Conservation (phyloP, 37 sponge, comb jelly and placozoan species). For the Aplysina aerophoba region DNA sequence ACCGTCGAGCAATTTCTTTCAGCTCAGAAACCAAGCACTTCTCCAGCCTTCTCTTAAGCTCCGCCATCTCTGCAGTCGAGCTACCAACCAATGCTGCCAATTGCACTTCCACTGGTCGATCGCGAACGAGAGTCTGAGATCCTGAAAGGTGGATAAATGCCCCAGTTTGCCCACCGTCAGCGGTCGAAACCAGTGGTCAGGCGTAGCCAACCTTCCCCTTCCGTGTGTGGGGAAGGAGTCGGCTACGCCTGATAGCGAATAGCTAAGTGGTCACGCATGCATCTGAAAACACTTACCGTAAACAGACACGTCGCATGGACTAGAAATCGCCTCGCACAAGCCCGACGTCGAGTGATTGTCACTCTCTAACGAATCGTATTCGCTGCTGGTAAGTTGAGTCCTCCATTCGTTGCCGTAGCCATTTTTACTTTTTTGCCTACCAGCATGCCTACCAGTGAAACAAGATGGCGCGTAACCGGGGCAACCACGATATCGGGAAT, state of each 20-base stretch:
- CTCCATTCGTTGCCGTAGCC: conserved; percentile 8
- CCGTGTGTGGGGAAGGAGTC: not conserved
- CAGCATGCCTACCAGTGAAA: not conserved
- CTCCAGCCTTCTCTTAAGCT: conserved; percentile 8
- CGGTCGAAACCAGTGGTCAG: not conserved
- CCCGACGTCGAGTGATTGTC: not conserved
- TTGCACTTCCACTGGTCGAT: conserved; percentile 3
- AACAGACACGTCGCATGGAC: conserved; percentile 12
- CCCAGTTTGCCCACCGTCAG: not conserved
- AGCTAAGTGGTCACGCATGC: not conserved
- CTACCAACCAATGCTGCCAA: conserved; percentile 3
- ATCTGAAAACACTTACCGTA: not conserved
- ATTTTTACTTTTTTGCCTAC: not conserved
- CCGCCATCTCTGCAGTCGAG: conserved; percentile 1
- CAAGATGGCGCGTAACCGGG: conserved; percentile 9
- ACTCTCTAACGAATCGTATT: not conserved
- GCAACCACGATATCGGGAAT: conserved; percentile 3
- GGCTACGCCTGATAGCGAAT: not conserved
- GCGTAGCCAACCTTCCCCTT: not conserved
- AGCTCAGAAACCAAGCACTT: conserved; percentile 7
- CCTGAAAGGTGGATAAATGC: not conserved
- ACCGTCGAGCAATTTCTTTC: conserved; percentile 3
- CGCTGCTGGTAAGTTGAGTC: not conserved
- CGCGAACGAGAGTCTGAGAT: conserved; percentile 4
- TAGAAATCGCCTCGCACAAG: conserved; percentile 4